Percentiles rank a stretch among this genome's conserved stretches.
These are phyloP conservation scores for Aulostomus chinensis DNA, from an alignment of 2,797 vertebrate genomes.

Conservation along the genomic window DNA sequence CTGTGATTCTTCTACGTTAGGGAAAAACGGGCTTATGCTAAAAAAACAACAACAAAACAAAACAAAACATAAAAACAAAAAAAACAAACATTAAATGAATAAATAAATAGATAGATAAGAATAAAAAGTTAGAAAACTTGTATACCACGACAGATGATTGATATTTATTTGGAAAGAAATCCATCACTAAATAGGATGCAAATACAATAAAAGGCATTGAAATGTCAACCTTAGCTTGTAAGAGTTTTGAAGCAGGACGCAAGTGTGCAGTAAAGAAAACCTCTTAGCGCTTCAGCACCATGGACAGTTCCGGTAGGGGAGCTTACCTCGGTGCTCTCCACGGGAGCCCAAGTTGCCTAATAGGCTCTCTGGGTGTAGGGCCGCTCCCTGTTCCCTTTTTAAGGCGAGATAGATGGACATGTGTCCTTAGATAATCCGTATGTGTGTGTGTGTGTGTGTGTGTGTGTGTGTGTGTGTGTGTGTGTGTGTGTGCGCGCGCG, in stretches of 20 bases:
- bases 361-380: constrained; percentile 63
- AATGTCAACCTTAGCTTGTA: constrained; percentile 76
- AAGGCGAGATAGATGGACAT: constrained; percentile 58
- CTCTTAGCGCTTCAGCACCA: constrained; percentile 81
- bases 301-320: constrained; percentile 76
- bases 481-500: background rate
- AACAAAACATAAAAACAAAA: no score
- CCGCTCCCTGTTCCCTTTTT: constrained; percentile 53
- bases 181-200: constrained; percentile 73
- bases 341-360: constrained; percentile 58
- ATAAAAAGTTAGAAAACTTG: constrained; percentile 50
- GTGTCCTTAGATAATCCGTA: constrained; percentile 60
- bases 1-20: constrained; percentile 15
- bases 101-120: no score
- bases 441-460: background rate
- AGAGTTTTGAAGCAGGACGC: constrained; percentile 66
- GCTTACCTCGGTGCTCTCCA: constrained; percentile 65
- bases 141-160: constrained; percentile 21
- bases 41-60: no score
- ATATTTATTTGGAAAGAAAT: constrained; percentile 46
- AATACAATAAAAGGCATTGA: constrained; percentile 75
- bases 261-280: constrained; percentile 70
- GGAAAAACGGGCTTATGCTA: constrained; percentile 19
- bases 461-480: background rate
- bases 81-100: no score